Percentiles rank a stretch among this genome's conserved stretches.
phyloP scores from a whole-genome alignment of 2,113 vertebrate species.

The Lagenorhynchus albirostris region DNA sequence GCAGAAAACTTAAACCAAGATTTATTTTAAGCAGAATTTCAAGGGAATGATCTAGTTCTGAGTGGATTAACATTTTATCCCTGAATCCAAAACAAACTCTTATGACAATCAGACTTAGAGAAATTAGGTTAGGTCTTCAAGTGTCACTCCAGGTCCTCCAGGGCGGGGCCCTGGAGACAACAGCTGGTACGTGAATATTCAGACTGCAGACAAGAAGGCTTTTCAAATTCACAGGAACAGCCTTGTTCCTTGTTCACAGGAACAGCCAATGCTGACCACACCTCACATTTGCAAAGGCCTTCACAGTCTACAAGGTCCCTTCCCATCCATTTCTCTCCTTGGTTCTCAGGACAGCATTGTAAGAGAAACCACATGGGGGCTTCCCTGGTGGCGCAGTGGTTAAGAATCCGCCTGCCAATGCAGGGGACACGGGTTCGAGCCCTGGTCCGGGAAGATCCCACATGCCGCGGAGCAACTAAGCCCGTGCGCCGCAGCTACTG shows the following conservation, averaged over 20 bases:
- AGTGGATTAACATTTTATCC: constrained; percentile 45
- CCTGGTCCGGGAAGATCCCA: too few relatives aligned
- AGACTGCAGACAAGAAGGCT: neutral
- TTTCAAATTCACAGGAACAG: neutral
- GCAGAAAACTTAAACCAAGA: neutral
- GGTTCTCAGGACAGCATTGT: neutral
- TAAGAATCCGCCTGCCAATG: too few relatives aligned
- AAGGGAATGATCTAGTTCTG: constrained; percentile 24
- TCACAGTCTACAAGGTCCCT: neutral
- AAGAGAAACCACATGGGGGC: neutral
- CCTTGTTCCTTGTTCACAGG: too few relatives aligned
- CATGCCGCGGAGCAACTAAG: too few relatives aligned
- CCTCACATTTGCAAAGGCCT: neutral
- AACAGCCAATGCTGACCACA: neutral
- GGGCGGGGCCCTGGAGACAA: neutral
- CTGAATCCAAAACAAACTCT: constrained; percentile 35
- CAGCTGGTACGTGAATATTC: neutral
- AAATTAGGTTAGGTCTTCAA: constrained; percentile 22
- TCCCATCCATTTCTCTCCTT: neutral
- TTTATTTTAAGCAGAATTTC: constrained; percentile 37
- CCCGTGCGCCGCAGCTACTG: too few relatives aligned
- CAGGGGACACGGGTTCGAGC: too few relatives aligned
- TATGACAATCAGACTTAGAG: constrained; percentile 45
- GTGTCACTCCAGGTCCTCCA: neutral
- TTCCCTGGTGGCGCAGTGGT: too few relatives aligned